phyloP scores from a whole-genome alignment of 2,113 vertebrate genomes.

The Ancistrus triradiatus region DNA sequence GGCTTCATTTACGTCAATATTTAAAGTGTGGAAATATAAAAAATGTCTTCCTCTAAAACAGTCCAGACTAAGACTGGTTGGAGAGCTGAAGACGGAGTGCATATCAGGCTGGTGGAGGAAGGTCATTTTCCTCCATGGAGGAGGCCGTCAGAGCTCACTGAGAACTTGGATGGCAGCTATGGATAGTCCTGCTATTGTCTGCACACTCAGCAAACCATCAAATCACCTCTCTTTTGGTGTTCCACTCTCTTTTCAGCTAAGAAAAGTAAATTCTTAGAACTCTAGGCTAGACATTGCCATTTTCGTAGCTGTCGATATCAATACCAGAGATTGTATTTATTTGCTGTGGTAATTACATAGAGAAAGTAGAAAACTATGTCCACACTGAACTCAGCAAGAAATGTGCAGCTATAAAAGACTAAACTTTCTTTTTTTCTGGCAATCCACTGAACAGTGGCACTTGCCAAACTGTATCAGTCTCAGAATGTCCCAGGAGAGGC shows the following conservation, averaged over 20 bases:
- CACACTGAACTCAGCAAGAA: neutral
- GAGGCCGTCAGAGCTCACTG: slow-evolving; percentile 42
- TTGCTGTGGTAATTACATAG: too few relatives aligned
- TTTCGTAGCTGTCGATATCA: neutral
- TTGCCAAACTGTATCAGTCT: too few relatives aligned
- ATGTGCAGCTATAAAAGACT: too few relatives aligned
- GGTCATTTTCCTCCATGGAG: slow-evolving; percentile 46
- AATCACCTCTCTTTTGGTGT: slow-evolving; percentile 6
- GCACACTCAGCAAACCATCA: slow-evolving; percentile 55
- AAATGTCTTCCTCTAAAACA: slow-evolving; percentile 20
- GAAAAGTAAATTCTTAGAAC: neutral
- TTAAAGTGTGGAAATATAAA: slow-evolving; percentile 11
- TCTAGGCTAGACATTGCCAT: neutral
- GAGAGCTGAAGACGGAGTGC: slow-evolving; percentile 45
- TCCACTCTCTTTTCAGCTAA: neutral
- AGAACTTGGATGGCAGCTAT: slow-evolving; percentile 47
- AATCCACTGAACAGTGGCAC: too few relatives aligned
- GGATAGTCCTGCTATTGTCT: slow-evolving; percentile 39
- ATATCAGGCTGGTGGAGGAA: slow-evolving; percentile 46
- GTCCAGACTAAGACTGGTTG: neutral
- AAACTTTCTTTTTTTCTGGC: too few relatives aligned
- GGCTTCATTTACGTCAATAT: slow-evolving; percentile 17
- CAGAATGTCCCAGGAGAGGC: too few relatives aligned
- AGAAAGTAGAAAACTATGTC: neutral
- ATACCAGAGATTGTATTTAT: too few relatives aligned